Evolutionary conservation across 2,888 invertebrate species (phyloP).

Genomic region (Diplolepis rosae): DNA sequence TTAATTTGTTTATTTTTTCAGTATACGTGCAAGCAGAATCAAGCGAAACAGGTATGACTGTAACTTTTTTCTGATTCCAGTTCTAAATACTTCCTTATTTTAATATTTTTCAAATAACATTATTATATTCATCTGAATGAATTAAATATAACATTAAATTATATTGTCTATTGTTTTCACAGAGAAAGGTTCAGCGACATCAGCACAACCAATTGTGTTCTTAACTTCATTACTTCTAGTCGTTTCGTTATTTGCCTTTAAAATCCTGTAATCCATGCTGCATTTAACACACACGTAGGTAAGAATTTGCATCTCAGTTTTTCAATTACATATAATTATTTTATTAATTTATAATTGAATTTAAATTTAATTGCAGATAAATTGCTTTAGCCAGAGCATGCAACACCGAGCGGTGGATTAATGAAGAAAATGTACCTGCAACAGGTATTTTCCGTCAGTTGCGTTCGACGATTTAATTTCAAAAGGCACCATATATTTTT

Average conservation of each 20-base stretch:
- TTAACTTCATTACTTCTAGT: slow-evolving; percentile 58
- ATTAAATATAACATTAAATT: no score
- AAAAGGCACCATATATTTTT: slow-evolving; percentile 25
- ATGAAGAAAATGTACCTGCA: neutral
- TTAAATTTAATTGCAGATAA: slow-evolving; percentile 56
- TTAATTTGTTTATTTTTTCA: slow-evolving; percentile 1
- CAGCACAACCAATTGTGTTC: slow-evolving; percentile 46
- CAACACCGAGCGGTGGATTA: slow-evolving; percentile 57
- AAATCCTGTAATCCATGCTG: slow-evolving; percentile 62
- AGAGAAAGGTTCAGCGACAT: slow-evolving; percentile 40
- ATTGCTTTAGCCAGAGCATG: slow-evolving; percentile 72
- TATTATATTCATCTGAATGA: no score
- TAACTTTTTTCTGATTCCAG: neutral
- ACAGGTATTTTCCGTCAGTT: slow-evolving; percentile 10
- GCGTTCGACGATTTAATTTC: neutral
- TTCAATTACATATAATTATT: neutral
- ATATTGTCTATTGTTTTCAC: slow-evolving; percentile 22
- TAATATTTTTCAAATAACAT: no score
- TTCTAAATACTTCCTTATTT: neutral
- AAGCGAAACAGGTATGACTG: slow-evolving; percentile 2
- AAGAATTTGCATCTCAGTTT: slow-evolving; percentile 40
- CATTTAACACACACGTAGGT: slow-evolving; percentile 63
- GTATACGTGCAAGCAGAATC: neutral
- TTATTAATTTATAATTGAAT: no score
- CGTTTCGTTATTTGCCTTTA: slow-evolving; percentile 60